Evolutionary conservation across 2,888 invertebrate species (phyloP), one percentile per base, ranked within the genome.

Genomic region (Augiades crinisus): DNA sequence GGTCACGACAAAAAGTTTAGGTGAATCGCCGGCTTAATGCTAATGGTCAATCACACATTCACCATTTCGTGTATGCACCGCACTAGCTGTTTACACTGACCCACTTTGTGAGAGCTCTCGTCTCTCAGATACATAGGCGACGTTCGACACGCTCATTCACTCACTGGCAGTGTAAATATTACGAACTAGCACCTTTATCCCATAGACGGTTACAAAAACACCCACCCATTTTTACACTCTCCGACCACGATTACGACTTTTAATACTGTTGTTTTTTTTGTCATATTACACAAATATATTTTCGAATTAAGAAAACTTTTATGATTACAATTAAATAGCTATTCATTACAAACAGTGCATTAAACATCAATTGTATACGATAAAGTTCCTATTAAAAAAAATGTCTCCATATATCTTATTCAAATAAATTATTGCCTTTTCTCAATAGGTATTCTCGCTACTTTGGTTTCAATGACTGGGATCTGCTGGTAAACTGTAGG

Each of bases 381-480:
- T 31, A 37, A 53, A 50, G 24, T 12, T 33, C 13, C 30, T 40
- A 49, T 33, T 37, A 27, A 43, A 52, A 21, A 47, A 45, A 40
- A 22, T 22, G 40, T 37, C 40, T 43, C 24, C 38, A 43, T 7
- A 21, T 21, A 10, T 37, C 50, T n/a, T 50, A 50, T 50, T 50
- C 36, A 40, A 31, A 37, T 43, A 36, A 34, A 40, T 17, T 17
- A 16, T 38, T 40, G 38, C 38, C 8, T 14, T 50, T 59, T 62
- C 53, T 57, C 64, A 65, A 70, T 56, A 47, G 49, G 12, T 31
- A 24, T 43, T 27, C 60, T 36, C 21, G 38, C 61, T 62, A 70
- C 70, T 76, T 75, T 72, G 76, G 75, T 64, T 74, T 70, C 59
- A 58, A 63, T 63, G 68, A 74, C 72, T 71, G 73, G 72, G 72